Evolutionary conservation across 2,888 invertebrate genomes (phyloP).

Genomic region (Perizoma flavofasciatum): DNA sequence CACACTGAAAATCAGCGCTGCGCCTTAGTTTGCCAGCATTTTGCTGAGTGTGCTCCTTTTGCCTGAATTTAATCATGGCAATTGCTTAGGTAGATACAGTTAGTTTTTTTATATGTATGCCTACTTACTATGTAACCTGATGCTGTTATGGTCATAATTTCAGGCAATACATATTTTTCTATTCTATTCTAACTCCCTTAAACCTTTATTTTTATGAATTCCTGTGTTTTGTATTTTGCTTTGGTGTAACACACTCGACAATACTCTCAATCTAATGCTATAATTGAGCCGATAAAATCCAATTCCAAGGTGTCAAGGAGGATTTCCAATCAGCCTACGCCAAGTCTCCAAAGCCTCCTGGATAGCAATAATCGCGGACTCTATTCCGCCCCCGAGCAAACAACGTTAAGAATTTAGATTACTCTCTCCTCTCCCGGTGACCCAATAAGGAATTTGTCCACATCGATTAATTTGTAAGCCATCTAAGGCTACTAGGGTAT

Average conservation of each 20-base stretch:
- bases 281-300: constrained; percentile 21
- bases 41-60: too few species aligned
- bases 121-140: too few species aligned
- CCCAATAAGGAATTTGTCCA: constrained; percentile 52
- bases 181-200: too few species aligned
- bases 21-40: too few species aligned
- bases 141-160: too few species aligned
- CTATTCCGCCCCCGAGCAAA: constrained; percentile 31
- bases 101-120: too few species aligned
- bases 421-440: constrained; percentile 36
- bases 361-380: constrained; percentile 23
- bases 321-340: constrained; percentile 24
- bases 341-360: constrained; percentile 7
- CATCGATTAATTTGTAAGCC: constrained; percentile 53
- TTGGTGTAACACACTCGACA: constrained; percentile 1
- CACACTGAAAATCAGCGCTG: too few species aligned
- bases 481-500: neutral
- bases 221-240: too few species aligned
- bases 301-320: constrained; percentile 31
- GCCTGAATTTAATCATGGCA: too few species aligned
- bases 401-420: constrained; percentile 46
- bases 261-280: constrained; percentile 1
- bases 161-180: too few species aligned
- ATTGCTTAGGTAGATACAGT: too few species aligned
- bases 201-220: too few species aligned